A percentile compares a stretch with the other conserved stretches of the same genome.
Evolutionary conservation across 23 tunicate species (phyloP).

Genomic region (Halocynthia aurantium): DNA sequence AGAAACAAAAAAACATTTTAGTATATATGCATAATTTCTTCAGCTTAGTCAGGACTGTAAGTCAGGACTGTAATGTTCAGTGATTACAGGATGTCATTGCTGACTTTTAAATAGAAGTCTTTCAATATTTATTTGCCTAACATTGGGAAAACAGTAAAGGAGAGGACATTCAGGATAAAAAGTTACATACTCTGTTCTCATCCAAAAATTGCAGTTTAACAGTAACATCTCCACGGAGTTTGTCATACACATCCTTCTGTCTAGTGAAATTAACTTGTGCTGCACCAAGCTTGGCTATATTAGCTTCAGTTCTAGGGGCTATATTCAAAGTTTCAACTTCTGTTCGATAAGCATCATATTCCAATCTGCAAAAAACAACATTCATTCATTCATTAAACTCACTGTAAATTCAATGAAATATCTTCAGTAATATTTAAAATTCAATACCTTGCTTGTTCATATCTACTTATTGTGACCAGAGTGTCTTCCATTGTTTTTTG

Average conservation of each 20-base stretch:
- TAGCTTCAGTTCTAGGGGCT: slow-evolving; percentile 77
- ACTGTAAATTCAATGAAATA: too few relatives aligned
- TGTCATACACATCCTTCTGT: slow-evolving; percentile 62
- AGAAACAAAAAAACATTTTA: slow-evolving; percentile 1
- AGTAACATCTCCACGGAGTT: slow-evolving; percentile 59
- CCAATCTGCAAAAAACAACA: slow-evolving; percentile 31
- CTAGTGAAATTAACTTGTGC: slow-evolving; percentile 66
- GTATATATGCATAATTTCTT: neutral
- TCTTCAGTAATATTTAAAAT: neutral
- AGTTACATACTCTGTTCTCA: slow-evolving; percentile 70
- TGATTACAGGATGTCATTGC: neutral
- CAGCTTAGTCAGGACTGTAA: neutral
- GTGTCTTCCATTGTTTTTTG: slow-evolving; percentile 86
- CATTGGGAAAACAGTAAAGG: too few relatives aligned
- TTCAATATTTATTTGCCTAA: too few relatives aligned
- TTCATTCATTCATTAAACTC: neutral
- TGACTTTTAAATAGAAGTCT: neutral
- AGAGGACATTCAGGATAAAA: too few relatives aligned
- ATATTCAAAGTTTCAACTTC: slow-evolving; percentile 71
- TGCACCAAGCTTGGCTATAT: slow-evolving; percentile 47
- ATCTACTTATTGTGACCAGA: slow-evolving; percentile 56
- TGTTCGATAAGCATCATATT: slow-evolving; percentile 87
- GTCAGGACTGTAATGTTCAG: neutral
- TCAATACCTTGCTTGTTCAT: slow-evolving; percentile 69
- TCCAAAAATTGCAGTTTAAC: slow-evolving; percentile 94